Evolutionary conservation across 2,797 vertebrate species (phyloP), one percentile per base, ranked within the genome.

Genomic region (Picus viridis): DNA sequence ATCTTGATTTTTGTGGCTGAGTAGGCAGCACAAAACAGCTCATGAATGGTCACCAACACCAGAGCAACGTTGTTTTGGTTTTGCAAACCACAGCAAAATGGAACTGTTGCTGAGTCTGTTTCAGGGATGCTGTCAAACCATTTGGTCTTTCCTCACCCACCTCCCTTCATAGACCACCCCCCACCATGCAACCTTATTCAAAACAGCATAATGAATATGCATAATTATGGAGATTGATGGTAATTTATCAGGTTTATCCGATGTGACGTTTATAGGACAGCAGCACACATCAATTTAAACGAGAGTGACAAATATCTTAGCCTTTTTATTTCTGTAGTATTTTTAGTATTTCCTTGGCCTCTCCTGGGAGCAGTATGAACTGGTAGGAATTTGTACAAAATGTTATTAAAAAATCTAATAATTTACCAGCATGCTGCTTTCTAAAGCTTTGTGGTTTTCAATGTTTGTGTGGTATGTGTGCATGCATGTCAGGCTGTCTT

Each of bases 211-310:
- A 98, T 98, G 98, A 98, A 99, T 98, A 99, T 98, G 98, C 88
- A 65, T 98, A 98, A 98, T 99, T 99, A 98, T 98, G 97, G 97
- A 98, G 96, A 98, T 98, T 97, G 96, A 97, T 97, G 97, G 97
- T 98, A 98, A 98, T 99, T 99, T 98, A 98, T 98, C 98, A 98
- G 97, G 97, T 97, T 98, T 99, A 99, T 98, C 97, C 92, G 93
- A 98, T 98, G 98, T 98, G 98, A 98, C 98, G 96, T 99, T 98
- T 98, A 98, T 98, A 98, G 98, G 97, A 98, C 98, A 98, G 97
- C 88, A 96, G 96, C 97, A 98, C 98, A 97, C 95, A 98, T 99
- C 98, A 98, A 90, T 97, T 97, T 98, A 98, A 98, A 98, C 64
- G 81, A 97, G 97, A 98, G 96, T 98, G 99, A 98, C 98, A 99